These are phyloP conservation scores for Tinea pellionella DNA, from an alignment of 2,888 invertebrate species.

Conservation along the genomic window DNA sequence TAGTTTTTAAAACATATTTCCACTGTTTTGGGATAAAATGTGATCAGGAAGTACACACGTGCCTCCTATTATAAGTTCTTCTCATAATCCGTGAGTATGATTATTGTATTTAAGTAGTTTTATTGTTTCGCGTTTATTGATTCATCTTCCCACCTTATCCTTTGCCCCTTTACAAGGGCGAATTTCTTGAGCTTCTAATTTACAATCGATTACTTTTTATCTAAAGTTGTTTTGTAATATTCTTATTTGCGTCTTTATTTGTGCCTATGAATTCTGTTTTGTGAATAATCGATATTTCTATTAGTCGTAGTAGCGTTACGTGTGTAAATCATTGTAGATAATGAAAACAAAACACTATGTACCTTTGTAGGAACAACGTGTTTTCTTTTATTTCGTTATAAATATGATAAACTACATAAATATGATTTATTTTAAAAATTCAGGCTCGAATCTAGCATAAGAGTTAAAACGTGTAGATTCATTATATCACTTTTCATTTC, in stretches of 20 bases:
- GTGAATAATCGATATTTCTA: neutral
- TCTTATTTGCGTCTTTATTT: neutral
- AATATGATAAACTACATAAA: too few relatives aligned
- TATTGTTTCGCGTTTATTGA: conserved; percentile 16
- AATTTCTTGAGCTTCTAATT: neutral
- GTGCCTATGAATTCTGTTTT: neutral
- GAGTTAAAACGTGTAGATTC: too few relatives aligned
- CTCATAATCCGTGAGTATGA: conserved; percentile 40
- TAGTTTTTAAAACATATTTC: conserved; percentile 44
- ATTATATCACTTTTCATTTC: too few relatives aligned
- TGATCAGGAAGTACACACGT: conserved; percentile 33
- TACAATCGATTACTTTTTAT: neutral
- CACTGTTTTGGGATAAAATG: conserved; percentile 50
- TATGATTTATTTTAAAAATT: too few relatives aligned
- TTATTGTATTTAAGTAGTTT: conserved; percentile 15
- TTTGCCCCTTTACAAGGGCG: conserved; percentile 1
- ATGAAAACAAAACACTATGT: too few relatives aligned
- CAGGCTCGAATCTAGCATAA: too few relatives aligned
- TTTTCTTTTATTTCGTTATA: too few relatives aligned
- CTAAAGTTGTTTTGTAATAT: neutral
- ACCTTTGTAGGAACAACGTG: too few relatives aligned
- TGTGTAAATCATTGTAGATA: too few relatives aligned
- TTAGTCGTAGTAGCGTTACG: too few relatives aligned
- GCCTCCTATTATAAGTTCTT: conserved; percentile 37
- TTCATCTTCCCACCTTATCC: conserved; percentile 26